These are phyloP conservation scores for Cardiocondyla obscurior DNA, from an alignment of 1,140 invertebrate genomes.

Conservation along the genomic window DNA sequence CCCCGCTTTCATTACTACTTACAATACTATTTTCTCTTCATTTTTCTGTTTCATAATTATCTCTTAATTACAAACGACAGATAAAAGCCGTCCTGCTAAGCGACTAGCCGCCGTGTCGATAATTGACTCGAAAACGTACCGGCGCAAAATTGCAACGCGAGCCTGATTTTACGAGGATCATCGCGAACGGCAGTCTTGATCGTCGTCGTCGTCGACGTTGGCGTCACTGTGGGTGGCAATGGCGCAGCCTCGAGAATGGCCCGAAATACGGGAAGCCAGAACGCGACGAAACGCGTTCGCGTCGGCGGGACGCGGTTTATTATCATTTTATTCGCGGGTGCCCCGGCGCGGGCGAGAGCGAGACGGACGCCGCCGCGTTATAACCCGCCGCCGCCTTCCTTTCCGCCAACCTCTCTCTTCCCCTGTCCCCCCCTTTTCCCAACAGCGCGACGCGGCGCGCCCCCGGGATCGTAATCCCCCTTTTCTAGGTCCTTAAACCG, in stretches of 20 bases:
- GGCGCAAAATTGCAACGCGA: neutral
- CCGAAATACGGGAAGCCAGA: neutral
- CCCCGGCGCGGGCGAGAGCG: slow-evolving; percentile 22
- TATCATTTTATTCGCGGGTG: slow-evolving; percentile 69
- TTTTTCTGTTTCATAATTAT: no score
- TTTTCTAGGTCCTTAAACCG: slow-evolving; percentile 59
- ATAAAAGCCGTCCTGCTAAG: neutral
- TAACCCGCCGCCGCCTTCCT: slow-evolving; percentile 30
- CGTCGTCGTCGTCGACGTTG: neutral
- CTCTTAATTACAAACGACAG: neutral
- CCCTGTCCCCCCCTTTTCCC: neutral
- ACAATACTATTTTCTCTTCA: no score
- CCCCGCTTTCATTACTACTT: no score
- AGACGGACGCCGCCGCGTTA: slow-evolving; percentile 48
- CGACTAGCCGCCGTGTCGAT: no score
- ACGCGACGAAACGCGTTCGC: slow-evolving; percentile 47
- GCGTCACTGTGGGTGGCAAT: neutral
- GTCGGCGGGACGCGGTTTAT: slow-evolving; percentile 56
- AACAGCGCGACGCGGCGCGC: slow-evolving; percentile 4
- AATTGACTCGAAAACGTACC: neutral
- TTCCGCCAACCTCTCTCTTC: neutral
- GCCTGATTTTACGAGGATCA: neutral
- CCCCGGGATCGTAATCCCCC: slow-evolving; percentile 51
- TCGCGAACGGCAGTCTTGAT: neutral
- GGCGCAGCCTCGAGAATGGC: no score